Base-by-base conservation (phyloP, 2,888 invertebrate species). In the Xanthia icteritia region DNA sequence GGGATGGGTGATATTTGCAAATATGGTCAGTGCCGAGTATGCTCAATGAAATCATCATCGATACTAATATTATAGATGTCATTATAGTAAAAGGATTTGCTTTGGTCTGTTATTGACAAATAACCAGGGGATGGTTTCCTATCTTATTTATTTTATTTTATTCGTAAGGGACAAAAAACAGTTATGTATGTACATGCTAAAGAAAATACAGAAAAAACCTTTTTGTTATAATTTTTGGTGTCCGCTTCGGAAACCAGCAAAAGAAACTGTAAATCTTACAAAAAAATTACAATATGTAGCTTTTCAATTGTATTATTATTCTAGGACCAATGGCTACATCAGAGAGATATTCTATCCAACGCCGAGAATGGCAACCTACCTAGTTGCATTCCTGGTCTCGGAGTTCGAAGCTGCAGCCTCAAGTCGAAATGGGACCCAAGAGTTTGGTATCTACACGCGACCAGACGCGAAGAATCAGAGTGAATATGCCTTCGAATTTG, bases 361-460 rank as follows among this genome's bases (percentile, higher is more conserved):
- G 0, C 97, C 97, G 0, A 93, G 92, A 70, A 98, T 99, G 98
- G 97, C 98, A 0, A 98, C 99, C 0, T 99, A 99, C 90, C 95
- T 99, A 13, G 97, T 99, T 3, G 99, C 99, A 0, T 98, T 99
- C 90, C 96, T 98, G 9, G 97, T 99, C 1, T 98, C 98, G 31
- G 98, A 98, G 88, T 98, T 98, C 70, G 95, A 94, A 79, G 94
- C 94, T 0, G 94, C 92, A 31, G 89, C 90, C n/a, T 87, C 91
- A 8, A 89, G 85, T 0, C 74, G 83, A 0, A 89, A 87, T 0
- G 91, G 88, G 2, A 94, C 93, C 15, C 92, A 92, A 1, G 94
- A 95, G 31, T 97, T 97, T 78, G 97, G 97, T 13, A 97, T 99
- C 0, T 98, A 97, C 93, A 97, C 98, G 0, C 97, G 98, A 77